Percentiles rank a stretch among this genome's conserved stretches.
Evolutionary conservation across 1,140 invertebrate genomes (phyloP).

Genomic region (Cotesia glomerata): DNA sequence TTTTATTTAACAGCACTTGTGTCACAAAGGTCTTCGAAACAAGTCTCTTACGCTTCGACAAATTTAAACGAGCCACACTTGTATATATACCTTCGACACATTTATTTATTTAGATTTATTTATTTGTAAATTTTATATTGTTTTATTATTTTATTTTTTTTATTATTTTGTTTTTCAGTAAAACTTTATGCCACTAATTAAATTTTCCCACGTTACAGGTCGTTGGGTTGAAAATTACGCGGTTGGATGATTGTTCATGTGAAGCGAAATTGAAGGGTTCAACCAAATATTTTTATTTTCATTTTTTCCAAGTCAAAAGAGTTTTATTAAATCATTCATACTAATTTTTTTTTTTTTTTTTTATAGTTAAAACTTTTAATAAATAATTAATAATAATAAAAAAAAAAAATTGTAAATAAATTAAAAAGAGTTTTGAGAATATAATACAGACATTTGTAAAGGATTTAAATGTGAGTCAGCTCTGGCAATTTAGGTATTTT

Average conservation of each 20-base stretch:
- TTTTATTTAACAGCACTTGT: too few relatives aligned
- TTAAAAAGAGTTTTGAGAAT: background rate
- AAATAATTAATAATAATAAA: too few relatives aligned
- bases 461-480: constrained; percentile 16
- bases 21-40: too few relatives aligned
- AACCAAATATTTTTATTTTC: background rate
- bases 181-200: constrained; percentile 8
- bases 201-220: constrained; percentile 8
- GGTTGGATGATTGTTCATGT: background rate
- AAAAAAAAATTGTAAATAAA: too few relatives aligned
- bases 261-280: background rate
- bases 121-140: background rate
- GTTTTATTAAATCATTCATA: background rate
- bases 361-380: too few relatives aligned
- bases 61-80: background rate
- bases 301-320: background rate
- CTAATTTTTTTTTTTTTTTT: background rate
- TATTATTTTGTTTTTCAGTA: background rate
- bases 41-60: background rate
- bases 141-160: background rate
- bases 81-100: background rate
- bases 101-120: too few relatives aligned
- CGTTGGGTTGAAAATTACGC: background rate
- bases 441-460: constrained; percentile 8
- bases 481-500: constrained; percentile 49